These are phyloP conservation scores for Ecdyonurus torrentis DNA, from an alignment of 2,888 invertebrate genomes.

Conservation along the genomic window DNA sequence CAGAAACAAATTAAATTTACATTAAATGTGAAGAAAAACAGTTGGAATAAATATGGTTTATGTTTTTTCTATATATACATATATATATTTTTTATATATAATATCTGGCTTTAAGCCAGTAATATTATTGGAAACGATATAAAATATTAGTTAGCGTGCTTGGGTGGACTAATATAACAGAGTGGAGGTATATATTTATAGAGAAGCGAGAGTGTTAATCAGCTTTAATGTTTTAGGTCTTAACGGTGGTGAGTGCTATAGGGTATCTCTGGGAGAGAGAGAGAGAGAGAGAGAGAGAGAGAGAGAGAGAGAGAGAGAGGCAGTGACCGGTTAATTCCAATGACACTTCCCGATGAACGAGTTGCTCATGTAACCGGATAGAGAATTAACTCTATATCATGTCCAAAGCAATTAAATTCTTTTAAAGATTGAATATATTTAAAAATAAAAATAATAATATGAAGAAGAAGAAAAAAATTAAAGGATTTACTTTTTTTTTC, in stretches of 20 bases:
- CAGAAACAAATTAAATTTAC: not conserved
- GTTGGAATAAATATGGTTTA: not conserved
- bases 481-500: too few species aligned
- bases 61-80: too few species aligned
- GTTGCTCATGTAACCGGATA: not conserved
- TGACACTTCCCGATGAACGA: not conserved
- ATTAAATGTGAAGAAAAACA: not conserved
- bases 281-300: too few species aligned
- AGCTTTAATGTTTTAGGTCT: not conserved
- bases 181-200: too few species aligned
- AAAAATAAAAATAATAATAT: too few species aligned
- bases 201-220: not conserved
- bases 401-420: too few species aligned
- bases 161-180: not conserved
- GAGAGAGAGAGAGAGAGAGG: not conserved
- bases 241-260: too few species aligned
- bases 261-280: too few species aligned
- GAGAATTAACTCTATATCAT: too few species aligned
- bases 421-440: too few species aligned
- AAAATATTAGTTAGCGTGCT: not conserved
- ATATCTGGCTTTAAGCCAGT: not conserved
- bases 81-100: too few species aligned
- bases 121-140: not conserved
- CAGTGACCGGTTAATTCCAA: not conserved
- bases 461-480: too few species aligned